Conservation (phyloP, 2,888 invertebrate species). For the Pemphredon lugubris region DNA sequence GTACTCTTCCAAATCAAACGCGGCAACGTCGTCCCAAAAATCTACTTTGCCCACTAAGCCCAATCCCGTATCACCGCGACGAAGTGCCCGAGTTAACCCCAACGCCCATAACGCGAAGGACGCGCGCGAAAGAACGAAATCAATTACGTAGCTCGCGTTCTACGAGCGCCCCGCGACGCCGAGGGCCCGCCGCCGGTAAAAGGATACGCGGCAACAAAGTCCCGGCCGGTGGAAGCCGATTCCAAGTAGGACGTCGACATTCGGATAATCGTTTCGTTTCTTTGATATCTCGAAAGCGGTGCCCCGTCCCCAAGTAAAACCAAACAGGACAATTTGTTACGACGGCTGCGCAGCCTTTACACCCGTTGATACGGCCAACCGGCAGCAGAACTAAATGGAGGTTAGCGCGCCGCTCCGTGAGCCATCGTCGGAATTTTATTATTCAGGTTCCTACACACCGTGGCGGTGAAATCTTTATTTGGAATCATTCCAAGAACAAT, state of each 20-base stretch:
- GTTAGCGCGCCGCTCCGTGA: conserved; percentile 63
- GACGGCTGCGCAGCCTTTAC: conserved; percentile 54
- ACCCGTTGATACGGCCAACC: conserved; percentile 46
- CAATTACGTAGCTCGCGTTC: conserved; percentile 2
- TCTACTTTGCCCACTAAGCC: no score
- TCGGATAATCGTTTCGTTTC: conserved; percentile 54
- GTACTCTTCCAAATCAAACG: no score
- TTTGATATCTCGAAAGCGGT: conserved; percentile 57
- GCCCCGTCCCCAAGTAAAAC: conserved; percentile 60
- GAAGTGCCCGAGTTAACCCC: no score
- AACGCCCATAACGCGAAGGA: no score
- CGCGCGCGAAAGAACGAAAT: background rate
- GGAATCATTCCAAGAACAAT: conserved; percentile 81
- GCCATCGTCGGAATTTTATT: conserved; percentile 76
- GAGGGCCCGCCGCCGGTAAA: conserved; percentile 10
- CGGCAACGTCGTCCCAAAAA: no score
- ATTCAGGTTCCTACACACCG: conserved; percentile 77
- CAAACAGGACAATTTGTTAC: conserved; percentile 66
- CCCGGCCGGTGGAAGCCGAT: conserved; percentile 36
- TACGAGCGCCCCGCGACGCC: background rate
- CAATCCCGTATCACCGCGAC: no score
- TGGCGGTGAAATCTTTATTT: conserved; percentile 80
- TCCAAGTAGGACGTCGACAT: conserved; percentile 52
- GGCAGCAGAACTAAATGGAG: conserved; percentile 68
- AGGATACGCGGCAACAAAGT: conserved; percentile 25